These are phyloP conservation scores for Heliothis peltigera DNA, from an alignment of 2,888 invertebrate species.

Conservation along the genomic window DNA sequence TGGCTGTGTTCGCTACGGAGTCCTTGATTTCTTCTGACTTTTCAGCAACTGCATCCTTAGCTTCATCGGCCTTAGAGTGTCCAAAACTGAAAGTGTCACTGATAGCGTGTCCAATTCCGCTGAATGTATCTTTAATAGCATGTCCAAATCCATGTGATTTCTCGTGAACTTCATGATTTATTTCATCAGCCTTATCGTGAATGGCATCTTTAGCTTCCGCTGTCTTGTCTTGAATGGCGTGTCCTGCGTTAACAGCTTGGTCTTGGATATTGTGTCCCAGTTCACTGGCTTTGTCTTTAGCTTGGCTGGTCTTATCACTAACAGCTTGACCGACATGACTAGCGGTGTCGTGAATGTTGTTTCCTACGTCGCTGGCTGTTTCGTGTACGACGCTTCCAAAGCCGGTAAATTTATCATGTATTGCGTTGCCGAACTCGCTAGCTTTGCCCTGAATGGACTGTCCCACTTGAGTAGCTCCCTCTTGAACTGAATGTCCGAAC, in stretches of 20 bases:
- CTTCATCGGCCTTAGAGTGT: slow-evolving; percentile 62
- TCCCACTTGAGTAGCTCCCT: slow-evolving; percentile 51
- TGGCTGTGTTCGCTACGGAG: slow-evolving; percentile 52
- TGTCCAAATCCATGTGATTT: slow-evolving; percentile 59
- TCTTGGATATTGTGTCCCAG: slow-evolving; percentile 46
- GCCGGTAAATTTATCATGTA: slow-evolving; percentile 61
- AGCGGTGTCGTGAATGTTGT: slow-evolving; percentile 39
- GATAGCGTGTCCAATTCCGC: slow-evolving; percentile 60
- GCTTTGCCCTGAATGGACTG: slow-evolving; percentile 59
- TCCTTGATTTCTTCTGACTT: slow-evolving; percentile 62
- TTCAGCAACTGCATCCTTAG: slow-evolving; percentile 55
- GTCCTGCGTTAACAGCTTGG: slow-evolving; percentile 39
- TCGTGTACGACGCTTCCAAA: slow-evolving; percentile 60
- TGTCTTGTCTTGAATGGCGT: slow-evolving; percentile 49
- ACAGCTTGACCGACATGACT: slow-evolving; percentile 46
- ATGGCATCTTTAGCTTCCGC: slow-evolving; percentile 51
- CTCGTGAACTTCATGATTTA: slow-evolving; percentile 54
- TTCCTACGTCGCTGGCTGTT: slow-evolving; percentile 47
- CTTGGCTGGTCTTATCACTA: slow-evolving; percentile 47
- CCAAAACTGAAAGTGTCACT: slow-evolving; percentile 63
- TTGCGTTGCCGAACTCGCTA: slow-evolving; percentile 45
- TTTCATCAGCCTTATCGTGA: slow-evolving; percentile 50
- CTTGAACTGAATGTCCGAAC: slow-evolving; percentile 44
- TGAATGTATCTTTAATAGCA: slow-evolving; percentile 61
- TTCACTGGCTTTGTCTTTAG: slow-evolving; percentile 48